Percentiles rank a stretch among this genome's conserved stretches.
These are phyloP conservation scores for Leptarthrus brevirostris DNA, from an alignment of 2,888 invertebrate species.

Conservation along the genomic window DNA sequence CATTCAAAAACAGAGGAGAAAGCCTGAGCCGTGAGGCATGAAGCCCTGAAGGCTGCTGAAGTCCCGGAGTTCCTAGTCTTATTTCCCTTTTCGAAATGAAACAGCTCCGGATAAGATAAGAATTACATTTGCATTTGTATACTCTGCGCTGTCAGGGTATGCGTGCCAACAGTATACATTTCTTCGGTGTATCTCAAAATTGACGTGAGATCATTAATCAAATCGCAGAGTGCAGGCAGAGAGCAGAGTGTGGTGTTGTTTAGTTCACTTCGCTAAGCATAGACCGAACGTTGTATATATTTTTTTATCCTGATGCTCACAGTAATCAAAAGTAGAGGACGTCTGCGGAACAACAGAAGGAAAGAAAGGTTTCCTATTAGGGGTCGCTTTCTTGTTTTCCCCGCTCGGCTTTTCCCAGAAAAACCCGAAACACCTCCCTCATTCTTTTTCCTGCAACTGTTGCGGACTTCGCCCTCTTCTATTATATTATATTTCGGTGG, in stretches of 20 bases:
- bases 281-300: constrained; percentile 41
- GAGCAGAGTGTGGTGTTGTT: constrained; percentile 13
- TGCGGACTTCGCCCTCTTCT: constrained; percentile 32
- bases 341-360: constrained; percentile 39
- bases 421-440: constrained; percentile 18
- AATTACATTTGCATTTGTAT: constrained; percentile 50
- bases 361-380: constrained; percentile 24
- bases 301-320: constrained; percentile 36
- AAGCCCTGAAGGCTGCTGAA: background rate
- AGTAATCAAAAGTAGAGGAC: constrained; percentile 49
- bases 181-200: constrained; percentile 61
- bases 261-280: constrained; percentile 43
- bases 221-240: constrained; percentile 65
- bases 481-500: constrained; percentile 25
- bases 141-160: constrained; percentile 3
- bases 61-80: constrained; percentile 17
- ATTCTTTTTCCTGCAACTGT: constrained; percentile 36
- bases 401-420: background rate
- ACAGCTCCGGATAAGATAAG: constrained; percentile 50
- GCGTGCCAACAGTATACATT: constrained; percentile 54
- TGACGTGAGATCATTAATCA: constrained; percentile 68
- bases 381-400: constrained; percentile 17
- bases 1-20: constrained; percentile 10
- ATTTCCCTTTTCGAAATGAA: constrained; percentile 44
- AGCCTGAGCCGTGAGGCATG: background rate